Percentiles rank a stretch among this genome's conserved stretches.
phyloP scores from a whole-genome alignment of 1,140 invertebrate genomes.

The Cotesia glomerata region DNA sequence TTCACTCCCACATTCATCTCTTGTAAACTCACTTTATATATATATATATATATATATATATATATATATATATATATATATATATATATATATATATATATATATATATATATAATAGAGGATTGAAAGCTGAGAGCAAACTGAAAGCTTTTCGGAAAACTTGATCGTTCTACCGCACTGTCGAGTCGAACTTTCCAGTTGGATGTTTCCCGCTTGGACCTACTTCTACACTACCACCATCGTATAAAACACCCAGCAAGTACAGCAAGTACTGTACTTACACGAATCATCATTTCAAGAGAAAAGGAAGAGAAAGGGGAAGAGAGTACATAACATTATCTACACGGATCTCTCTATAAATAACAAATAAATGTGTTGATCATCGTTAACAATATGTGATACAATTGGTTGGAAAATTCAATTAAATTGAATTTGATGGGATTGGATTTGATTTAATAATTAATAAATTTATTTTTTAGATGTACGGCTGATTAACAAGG shows the following conservation, averaged over 20 bases:
- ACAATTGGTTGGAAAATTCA: too few relatives aligned
- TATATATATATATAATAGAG: not conserved
- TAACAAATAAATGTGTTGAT: too few relatives aligned
- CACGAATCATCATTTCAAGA: not conserved
- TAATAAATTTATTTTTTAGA: too few relatives aligned
- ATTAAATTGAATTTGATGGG: too few relatives aligned
- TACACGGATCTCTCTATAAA: not conserved
- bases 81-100: too few relatives aligned
- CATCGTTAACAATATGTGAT: too few relatives aligned
- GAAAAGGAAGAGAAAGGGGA: too few relatives aligned
- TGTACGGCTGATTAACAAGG: too few relatives aligned
- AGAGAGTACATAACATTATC: not conserved
- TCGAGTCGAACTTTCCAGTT: constrained; percentile 15
- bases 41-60: too few relatives aligned
- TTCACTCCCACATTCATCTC: constrained; percentile 1
- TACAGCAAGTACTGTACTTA: not conserved
- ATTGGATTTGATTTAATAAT: too few relatives aligned
- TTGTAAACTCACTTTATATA: not conserved
- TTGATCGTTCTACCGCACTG: constrained; percentile 12
- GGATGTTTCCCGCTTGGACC: constrained; percentile 1
- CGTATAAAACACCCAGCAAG: not conserved
- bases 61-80: not conserved
- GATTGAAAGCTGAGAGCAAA: not conserved
- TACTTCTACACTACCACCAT: not conserved
- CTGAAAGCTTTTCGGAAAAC: constrained; percentile 19